A percentile compares a stretch with the other conserved stretches of the same genome.
These are phyloP conservation scores for Philaethria dido DNA, from an alignment of 2,888 invertebrate genomes.

Conservation along the genomic window DNA sequence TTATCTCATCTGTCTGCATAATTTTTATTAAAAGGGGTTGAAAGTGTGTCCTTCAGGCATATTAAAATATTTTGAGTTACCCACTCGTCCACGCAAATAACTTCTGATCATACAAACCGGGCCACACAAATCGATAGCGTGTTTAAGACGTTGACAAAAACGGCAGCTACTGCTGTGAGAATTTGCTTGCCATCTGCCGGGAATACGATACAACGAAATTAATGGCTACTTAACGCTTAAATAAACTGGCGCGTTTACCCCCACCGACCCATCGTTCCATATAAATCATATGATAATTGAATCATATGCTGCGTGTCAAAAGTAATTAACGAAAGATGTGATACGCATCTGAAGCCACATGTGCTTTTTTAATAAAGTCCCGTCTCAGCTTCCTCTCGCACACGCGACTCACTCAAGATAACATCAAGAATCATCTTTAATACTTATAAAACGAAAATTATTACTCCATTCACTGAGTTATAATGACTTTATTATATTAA, in stretches of 20 bases:
- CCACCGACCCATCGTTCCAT: slow-evolving; percentile 65
- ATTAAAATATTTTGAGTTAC: background rate
- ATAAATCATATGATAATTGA: slow-evolving; percentile 84
- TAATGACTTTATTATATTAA: slow-evolving; percentile 77
- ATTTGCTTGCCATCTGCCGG: slow-evolving; percentile 73
- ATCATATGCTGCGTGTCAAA: slow-evolving; percentile 83
- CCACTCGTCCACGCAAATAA: background rate
- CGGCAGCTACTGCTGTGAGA: slow-evolving; percentile 64
- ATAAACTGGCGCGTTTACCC: slow-evolving; percentile 63
- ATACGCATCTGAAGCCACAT: slow-evolving; percentile 81
- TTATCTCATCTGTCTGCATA: too few relatives aligned
- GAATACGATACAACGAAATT: slow-evolving; percentile 69
- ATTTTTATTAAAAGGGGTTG: too few relatives aligned
- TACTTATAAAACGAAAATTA: slow-evolving; percentile 73
- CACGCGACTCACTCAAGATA: slow-evolving; percentile 78
- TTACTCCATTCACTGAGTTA: slow-evolving; percentile 56
- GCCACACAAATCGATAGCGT: slow-evolving; percentile 72
- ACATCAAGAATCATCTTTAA: slow-evolving; percentile 77
- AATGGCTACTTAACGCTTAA: slow-evolving; percentile 78
- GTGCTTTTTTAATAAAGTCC: slow-evolving; percentile 81
- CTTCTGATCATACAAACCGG: slow-evolving; percentile 32
- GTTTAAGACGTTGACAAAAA: slow-evolving; percentile 56
- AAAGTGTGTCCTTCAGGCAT: too few relatives aligned
- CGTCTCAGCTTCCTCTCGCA: slow-evolving; percentile 72
- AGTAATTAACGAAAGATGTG: slow-evolving; percentile 81